These are phyloP conservation scores for human (Homo sapiens) DNA, from an alignment of 2,113 vertebrate genomes.

Conservation along the genomic window DNA sequence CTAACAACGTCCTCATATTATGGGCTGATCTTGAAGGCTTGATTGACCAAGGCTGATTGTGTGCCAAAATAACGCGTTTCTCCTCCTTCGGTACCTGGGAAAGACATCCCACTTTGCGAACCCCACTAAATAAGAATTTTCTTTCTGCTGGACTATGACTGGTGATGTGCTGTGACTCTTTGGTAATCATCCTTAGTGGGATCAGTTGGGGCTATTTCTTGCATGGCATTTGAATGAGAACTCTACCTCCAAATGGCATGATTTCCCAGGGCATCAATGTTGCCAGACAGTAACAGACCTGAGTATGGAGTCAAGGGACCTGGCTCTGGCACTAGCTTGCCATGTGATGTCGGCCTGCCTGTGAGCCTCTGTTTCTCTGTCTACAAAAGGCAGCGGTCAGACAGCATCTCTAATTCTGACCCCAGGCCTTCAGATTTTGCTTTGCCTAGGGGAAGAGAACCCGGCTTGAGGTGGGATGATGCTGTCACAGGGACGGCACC, in stretches of 20 bases:
- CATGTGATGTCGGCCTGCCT: neutral
- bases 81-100: neutral
- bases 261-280: rapidly evolving
- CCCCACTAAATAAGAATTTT: too few species aligned
- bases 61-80: rapidly evolving
- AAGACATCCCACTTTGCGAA: too few species aligned
- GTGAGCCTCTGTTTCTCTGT: neutral
- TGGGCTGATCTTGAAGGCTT: too few species aligned
- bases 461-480: rapidly evolving
- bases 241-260: neutral
- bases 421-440: neutral
- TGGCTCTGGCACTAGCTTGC: neutral
- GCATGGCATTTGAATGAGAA: neutral
- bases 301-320: rapidly evolving
- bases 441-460: too few species aligned
- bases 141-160: rapidly evolving
- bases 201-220: rapidly evolving
- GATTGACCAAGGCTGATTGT: rapidly evolving
- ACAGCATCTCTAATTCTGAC: neutral
- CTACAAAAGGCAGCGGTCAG: neutral
- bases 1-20: rapidly evolving
- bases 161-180: neutral
- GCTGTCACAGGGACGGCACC: neutral
- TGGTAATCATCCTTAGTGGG: neutral
- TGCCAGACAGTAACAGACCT: rapidly evolving